Base-by-base conservation (phyloP, 1,140 invertebrate species). In the Papilio polytes region DNA sequence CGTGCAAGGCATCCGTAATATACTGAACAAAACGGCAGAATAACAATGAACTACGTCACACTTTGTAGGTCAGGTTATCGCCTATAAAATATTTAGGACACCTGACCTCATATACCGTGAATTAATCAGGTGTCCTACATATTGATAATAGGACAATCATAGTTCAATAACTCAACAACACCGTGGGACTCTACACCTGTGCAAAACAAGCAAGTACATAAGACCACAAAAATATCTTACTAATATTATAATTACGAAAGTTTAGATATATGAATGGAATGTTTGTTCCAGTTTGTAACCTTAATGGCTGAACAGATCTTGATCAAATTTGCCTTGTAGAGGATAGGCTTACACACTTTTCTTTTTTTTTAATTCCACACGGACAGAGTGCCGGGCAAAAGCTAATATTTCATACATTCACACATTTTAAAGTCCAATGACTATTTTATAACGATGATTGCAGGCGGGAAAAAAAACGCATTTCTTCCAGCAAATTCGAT, bases 1-100 rank as follows among this genome's bases (percentile, higher is more conserved):
- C 74, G 78, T 70, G 81, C 79, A 31, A 26, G 53, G 80, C 81
- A 78, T 86, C 53, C 56, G 48, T 83, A 79, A 82, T 79, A 51
- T 26, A 31, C 3, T 31, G 20, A 76, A 76, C 41, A 76, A 76
- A 76, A 74, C 73, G 15, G 22, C 73, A 20, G 74, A 53, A 76
- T 76, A 76, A 76, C 74, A 76, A 76, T 76, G 46, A 76, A 20
- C 18, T 44, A 46, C 74, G 74, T 76, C 74, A 76, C 36, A n/a
- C 72, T 51, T 76, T 48, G 41, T 76, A 76, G 74, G 74, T 76
- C 74, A 51, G 22, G 46, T 76, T 46, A 46, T n/a, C 41, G 8
- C 9, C 20, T 74, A 48, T 22, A 53, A 51, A 76, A 46, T 76
- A 76, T 76, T 76, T 48, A 53, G n/a, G n/a, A 76, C 44, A 76